Evolutionary conservation across 2,888 invertebrate species (phyloP).

Genomic region (Drosophila putrida): DNA sequence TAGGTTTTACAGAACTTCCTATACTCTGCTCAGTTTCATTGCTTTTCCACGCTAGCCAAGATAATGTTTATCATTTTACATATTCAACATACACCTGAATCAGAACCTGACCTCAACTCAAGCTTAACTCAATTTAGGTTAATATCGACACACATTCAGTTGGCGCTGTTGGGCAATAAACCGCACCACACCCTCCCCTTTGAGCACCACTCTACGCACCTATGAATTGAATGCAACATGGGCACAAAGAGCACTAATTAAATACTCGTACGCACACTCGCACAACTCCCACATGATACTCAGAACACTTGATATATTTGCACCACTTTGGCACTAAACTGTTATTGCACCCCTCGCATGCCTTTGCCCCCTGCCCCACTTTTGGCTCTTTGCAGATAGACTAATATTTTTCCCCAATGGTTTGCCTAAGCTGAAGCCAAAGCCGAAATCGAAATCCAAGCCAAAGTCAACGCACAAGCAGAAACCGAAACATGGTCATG

Average conservation of each 20-base stretch:
- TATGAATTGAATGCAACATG: constrained; percentile 42
- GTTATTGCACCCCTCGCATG: constrained; percentile 69
- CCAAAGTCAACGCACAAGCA: constrained; percentile 43
- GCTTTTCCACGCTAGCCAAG: constrained; percentile 35
- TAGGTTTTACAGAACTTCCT: constrained; percentile 26
- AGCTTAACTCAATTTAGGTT: constrained; percentile 16
- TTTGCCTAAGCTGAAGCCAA: constrained; percentile 82
- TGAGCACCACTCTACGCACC: constrained; percentile 10
- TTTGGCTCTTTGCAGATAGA: constrained; percentile 81
- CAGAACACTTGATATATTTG: constrained; percentile 41
- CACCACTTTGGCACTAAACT: constrained; percentile 77
- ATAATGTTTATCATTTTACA: constrained; percentile 36
- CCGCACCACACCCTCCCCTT: constrained; percentile 1
- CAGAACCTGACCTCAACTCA: constrained; percentile 6
- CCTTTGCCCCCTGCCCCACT: constrained; percentile 21
- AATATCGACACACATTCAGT: constrained; percentile 23
- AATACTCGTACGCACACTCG: constrained; percentile 47
- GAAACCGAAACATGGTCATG: constrained; percentile 30
- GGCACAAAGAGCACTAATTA: constrained; percentile 68
- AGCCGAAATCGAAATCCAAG: constrained; percentile 74
- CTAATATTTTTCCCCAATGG: constrained; percentile 84
- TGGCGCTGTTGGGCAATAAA: constrained; percentile 33
- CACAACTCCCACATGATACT: constrained; percentile 31
- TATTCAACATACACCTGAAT: constrained; percentile 15
- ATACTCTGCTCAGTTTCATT: constrained; percentile 19